Evolutionary conservation across 2,888 invertebrate species (phyloP), one percentile per base, ranked within the genome.

Genomic region (Lamellibrachia satsuma): DNA sequence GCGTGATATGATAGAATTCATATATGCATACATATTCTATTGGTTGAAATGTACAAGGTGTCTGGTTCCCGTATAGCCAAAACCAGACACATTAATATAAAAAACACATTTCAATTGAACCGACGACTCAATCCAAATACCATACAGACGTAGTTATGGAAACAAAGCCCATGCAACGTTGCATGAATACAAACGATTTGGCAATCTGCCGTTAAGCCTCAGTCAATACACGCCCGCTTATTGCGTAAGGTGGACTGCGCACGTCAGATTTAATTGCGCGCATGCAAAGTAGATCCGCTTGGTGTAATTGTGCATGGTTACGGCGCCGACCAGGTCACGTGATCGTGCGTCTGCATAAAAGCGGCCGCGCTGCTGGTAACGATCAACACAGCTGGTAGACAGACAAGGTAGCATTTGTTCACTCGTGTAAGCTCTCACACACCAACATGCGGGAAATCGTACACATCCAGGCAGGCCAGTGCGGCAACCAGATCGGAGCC

Each of bases 391-490:
- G 75, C 75, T 75, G 75, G 75, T 75, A 75, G 75, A 75, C 75
- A 75, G 75, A 75, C 75, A 75, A 75, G 75, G 75, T 75, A 22
- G 75, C 75, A 75, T 11, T 75, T n/a, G 22, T 75, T 22, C 75
- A 75, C 22, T 75, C 22, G 75, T 6, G 6, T 22, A 22, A 75
- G 75, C 75, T 22, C 75, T 6, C 15, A 75, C 75, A 22, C 11
- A 52, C 90, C 52, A 92, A 92, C 90, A 94, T 94, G 94, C 92
- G 94, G 52, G 94, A 94, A 94, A 94, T 94, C 90, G 94, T 94
- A 75, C 94, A 94, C 92, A 90, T 94, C 57, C 94, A 94, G 93
- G 94, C 94, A 90, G 94, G 94, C 57, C 94, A 94, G 93, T 94
- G 94, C n/a, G 91, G 91, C 52, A 91, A 91, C 55, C 91, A 91